These are phyloP conservation scores for Catharus minimus DNA, from an alignment of 2,113 vertebrate genomes.

Conservation along the genomic window DNA sequence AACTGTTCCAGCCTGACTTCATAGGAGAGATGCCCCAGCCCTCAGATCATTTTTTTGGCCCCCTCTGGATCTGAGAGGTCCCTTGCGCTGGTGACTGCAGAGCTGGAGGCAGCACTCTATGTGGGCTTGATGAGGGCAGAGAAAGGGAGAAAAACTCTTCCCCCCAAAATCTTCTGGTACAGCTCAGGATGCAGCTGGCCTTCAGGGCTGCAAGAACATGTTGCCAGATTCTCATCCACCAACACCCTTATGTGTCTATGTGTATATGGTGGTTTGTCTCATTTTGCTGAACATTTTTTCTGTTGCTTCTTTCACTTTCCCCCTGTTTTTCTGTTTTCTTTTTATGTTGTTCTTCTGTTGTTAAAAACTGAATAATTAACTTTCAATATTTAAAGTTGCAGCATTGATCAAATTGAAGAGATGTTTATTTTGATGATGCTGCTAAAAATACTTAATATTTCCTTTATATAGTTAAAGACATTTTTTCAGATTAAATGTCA, in stretches of 20 bases:
- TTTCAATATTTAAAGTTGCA: background rate
- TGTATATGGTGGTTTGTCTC: background rate
- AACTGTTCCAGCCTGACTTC: background rate
- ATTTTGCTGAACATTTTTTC: background rate
- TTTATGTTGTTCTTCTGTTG: background rate
- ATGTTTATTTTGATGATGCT: background rate
- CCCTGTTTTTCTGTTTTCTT: background rate
- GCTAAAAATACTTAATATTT: background rate
- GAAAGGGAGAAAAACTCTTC: background rate
- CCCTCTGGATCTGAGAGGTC: background rate
- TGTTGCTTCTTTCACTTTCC: background rate
- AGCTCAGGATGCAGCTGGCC: background rate
- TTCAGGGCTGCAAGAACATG: accelerated
- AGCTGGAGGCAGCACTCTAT: background rate
- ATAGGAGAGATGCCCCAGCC: background rate
- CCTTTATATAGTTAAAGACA: background rate
- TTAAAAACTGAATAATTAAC: background rate
- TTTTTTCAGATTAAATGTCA: background rate
- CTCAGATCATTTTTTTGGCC: background rate
- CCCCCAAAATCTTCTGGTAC: background rate
- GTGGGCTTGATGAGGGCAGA: background rate
- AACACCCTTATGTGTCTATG: background rate
- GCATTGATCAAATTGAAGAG: background rate
- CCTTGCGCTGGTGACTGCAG: background rate
- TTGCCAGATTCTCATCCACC: background rate